Evolutionary conservation across 2,797 vertebrate genomes (phyloP).

Genomic region (Momotus momota): DNA sequence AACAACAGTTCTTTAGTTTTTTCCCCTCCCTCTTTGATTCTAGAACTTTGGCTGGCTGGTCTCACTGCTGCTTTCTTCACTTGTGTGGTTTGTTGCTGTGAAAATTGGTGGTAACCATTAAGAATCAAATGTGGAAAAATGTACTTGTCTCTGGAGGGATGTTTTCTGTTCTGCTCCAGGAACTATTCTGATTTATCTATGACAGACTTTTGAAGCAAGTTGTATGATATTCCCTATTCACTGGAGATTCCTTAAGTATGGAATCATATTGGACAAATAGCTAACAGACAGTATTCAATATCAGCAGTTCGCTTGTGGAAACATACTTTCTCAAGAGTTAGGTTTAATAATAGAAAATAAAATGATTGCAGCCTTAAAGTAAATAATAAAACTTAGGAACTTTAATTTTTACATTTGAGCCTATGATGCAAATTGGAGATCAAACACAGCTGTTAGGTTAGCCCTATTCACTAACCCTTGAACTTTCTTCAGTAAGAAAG

Average conservation of each 20-base stretch:
- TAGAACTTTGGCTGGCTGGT: conserved; percentile 85
- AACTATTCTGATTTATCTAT: conserved; percentile 81
- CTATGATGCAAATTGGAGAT: not conserved
- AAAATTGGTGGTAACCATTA: conserved; percentile 79
- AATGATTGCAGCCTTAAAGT: not conserved
- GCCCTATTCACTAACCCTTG: not conserved
- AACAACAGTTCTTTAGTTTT: not conserved
- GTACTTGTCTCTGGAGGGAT: conserved; percentile 84
- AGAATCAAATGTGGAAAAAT: conserved; percentile 77
- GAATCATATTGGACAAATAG: not conserved
- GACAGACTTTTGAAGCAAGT: conserved; percentile 85
- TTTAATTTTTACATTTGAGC: not conserved
- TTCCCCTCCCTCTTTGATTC: not conserved
- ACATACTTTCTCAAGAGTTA: not conserved
- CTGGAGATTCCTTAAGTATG: not conserved
- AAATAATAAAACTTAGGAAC: not conserved
- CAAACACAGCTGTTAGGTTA: not conserved
- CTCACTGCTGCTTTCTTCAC: conserved; percentile 83
- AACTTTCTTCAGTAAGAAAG: not conserved
- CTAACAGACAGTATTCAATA: not conserved
- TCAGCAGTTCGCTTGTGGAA: not conserved
- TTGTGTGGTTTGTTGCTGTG: conserved; percentile 83
- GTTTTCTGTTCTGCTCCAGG: conserved; percentile 83
- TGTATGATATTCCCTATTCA: not conserved
- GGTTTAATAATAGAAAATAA: not conserved